Base-by-base conservation (phyloP, 2,797 vertebrate genomes). In the Rhinophrynus dorsalis region DNA sequence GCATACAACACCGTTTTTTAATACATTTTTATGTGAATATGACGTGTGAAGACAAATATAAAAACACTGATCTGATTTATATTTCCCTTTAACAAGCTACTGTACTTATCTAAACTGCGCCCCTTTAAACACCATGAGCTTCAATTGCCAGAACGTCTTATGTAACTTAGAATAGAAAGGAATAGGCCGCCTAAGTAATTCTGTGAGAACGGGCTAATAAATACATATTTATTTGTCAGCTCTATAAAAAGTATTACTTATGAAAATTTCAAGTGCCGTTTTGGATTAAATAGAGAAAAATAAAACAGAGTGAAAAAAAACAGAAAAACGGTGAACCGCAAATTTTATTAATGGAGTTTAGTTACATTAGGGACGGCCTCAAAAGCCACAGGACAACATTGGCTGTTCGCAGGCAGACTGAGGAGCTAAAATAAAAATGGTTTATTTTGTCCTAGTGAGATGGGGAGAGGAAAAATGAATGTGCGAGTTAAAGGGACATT, bases 321-420 rank as follows among this genome's bases (percentile, higher is more conserved):
- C 12, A 24, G 23, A 6, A 7, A 11, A 6, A 6, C 2, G 57
- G 57, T 21, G 12, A 35, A 44, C 67, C 58, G 24, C 67, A 37
- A n/a, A 32, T 45, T 55, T 70, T 70, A 70, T 62, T 70, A 70
- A 70, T 45, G 58, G 37, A 6, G 42, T 47, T 45, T 47, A 55
- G 58, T 55, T 45, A 55, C 50, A 42, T 61, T 61, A 54, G 12
- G 18, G 23, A 32, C 17, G 18, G 57, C 57, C 67, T 32, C 35
- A 69, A 29, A 68, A 69, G 24, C 67, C 48, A 29, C 58, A 62
- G 15, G 35, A 27, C 11, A 52, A 27, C 35, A 23, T 8, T 9
- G 32, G 13, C 26, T 27, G 20, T 12, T 47, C 29, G 30, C 9
- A 15, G 17, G 48, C 10, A 20, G 33, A 7, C 55, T 50, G 24